Conservation (phyloP, 1,140 invertebrate species). For the Eupristina koningsbergeri region DNA sequence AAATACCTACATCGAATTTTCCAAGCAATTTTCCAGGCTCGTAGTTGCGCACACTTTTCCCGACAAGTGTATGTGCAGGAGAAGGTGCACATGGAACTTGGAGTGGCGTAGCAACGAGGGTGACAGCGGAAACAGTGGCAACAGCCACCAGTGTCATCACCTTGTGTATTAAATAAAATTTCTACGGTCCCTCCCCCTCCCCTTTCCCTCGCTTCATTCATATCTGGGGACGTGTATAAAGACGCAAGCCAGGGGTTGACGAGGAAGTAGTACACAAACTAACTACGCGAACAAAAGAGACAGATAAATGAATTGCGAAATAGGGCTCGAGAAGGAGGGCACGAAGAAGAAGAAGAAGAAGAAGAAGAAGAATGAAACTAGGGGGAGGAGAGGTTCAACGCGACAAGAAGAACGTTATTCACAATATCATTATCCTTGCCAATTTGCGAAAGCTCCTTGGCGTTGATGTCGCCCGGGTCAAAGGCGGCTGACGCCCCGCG, state of each 20-base stretch:
- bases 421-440: constrained; percentile 44
- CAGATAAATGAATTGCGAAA: not conserved
- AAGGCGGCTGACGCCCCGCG: constrained; percentile 2
- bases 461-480: not conserved
- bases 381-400: not conserved
- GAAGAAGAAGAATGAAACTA: not conserved
- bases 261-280: not conserved
- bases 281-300: not conserved
- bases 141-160: not conserved
- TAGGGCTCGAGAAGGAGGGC: not conserved
- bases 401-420: constrained; percentile 26
- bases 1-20: constrained; percentile 10
- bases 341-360: not conserved
- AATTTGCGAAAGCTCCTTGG: constrained; percentile 40
- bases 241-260: not conserved
- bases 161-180: constrained; percentile 34
- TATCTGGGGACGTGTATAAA: constrained; percentile 19
- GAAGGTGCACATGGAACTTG: not conserved
- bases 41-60: not conserved
- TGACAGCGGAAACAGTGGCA: not conserved
- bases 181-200: not conserved
- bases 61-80: not conserved
- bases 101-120: not conserved
- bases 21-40: constrained; percentile 12
- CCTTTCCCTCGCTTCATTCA: constrained; percentile 25